Percentiles rank a stretch among this genome's conserved stretches.
Evolutionary conservation across 2,113 vertebrate genomes (phyloP).

Genomic region (Eudorcas thomsonii): DNA sequence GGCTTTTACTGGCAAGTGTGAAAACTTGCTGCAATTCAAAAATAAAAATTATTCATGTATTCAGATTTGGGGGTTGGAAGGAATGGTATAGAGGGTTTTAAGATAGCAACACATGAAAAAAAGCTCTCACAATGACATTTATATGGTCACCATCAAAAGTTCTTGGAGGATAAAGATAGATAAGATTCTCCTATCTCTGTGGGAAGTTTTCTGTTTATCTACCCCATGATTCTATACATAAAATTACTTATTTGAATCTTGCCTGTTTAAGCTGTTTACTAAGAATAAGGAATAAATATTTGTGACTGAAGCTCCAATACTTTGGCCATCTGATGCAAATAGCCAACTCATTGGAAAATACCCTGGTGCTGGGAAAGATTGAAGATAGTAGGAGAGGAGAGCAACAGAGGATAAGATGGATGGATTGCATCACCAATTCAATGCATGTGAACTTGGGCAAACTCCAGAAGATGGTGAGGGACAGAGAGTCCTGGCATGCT

Average conservation of each 20-base stretch:
- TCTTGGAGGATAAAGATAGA: not conserved
- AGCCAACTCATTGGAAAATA: not conserved
- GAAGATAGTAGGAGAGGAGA: not conserved
- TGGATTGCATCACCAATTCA: not conserved
- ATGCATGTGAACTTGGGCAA: not conserved
- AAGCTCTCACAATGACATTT: not conserved
- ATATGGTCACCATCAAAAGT: not conserved
- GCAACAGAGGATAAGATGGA: not conserved
- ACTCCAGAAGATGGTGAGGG: not conserved
- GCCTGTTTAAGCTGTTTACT: not conserved
- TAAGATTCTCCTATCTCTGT: not conserved
- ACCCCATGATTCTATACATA: not conserved
- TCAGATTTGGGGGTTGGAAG: conserved; percentile 11
- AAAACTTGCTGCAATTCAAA: conserved; percentile 33
- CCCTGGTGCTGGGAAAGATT: not conserved
- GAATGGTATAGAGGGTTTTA: not conserved
- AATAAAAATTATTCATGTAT: conserved; percentile 30
- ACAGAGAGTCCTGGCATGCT: not conserved
- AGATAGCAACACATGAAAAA: not conserved
- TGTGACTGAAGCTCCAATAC: not conserved
- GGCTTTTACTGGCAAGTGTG: not conserved
- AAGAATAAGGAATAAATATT: not conserved
- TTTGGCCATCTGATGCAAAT: not conserved
- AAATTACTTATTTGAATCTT: not conserved
- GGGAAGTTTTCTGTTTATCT: not conserved